A percentile compares a stretch with the other conserved stretches of the same genome.
These are phyloP conservation scores for Chorisops tibialis DNA, from an alignment of 2,888 invertebrate species.

Conservation along the genomic window DNA sequence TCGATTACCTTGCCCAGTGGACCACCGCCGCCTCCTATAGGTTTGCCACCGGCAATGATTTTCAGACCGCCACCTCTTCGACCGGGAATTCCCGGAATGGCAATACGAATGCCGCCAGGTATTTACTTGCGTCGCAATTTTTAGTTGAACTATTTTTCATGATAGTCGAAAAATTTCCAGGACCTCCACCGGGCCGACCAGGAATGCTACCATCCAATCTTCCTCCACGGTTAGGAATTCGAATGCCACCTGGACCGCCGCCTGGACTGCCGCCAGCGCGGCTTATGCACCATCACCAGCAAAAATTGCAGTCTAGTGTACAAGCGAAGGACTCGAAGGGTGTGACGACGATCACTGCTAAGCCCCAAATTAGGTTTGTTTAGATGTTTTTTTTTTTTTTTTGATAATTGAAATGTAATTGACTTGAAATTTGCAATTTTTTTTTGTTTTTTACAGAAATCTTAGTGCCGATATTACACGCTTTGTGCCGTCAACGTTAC, in stretches of 20 bases:
- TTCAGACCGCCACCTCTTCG: constrained; percentile 59
- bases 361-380: constrained; percentile 83
- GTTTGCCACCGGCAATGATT: constrained; percentile 54
- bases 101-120: constrained; percentile 56
- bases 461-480: constrained; percentile 91
- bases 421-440: neutral
- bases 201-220: constrained; percentile 62
- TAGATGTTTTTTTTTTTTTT: too few species aligned
- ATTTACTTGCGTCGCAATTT: too few species aligned
- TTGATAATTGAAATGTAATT: neutral
- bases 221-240: constrained; percentile 57
- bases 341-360: constrained; percentile 88
- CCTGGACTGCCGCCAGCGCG: constrained; percentile 60
- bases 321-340: constrained; percentile 63
- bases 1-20: constrained; percentile 50
- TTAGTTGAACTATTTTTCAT: constrained; percentile 33
- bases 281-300: constrained; percentile 53
- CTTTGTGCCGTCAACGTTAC: constrained; percentile 88
- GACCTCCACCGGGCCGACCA: constrained; percentile 57
- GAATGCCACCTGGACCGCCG: constrained; percentile 65
- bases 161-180: constrained; percentile 38
- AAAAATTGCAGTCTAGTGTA: constrained; percentile 38
- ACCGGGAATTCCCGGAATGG: constrained; percentile 53
- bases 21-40: constrained; percentile 56
- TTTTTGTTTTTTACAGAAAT: constrained; percentile 54